Base-by-base conservation (phyloP, 2,888 invertebrate genomes). In the Periphyllus acericola region DNA sequence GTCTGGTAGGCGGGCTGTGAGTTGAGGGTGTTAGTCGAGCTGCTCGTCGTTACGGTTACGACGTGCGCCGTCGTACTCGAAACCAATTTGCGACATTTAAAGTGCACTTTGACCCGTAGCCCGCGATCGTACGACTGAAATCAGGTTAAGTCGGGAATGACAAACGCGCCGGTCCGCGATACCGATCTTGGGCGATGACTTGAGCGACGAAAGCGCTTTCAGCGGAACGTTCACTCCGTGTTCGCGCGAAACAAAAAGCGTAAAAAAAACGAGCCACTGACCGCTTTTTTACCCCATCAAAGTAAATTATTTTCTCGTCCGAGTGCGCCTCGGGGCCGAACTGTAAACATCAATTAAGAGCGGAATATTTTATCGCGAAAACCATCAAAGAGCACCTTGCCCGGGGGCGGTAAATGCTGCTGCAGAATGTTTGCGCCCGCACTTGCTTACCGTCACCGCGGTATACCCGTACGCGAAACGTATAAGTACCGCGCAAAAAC, bases 321-420 rank as follows among this genome's bases (percentile, higher is more conserved):
- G 32, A n/a, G 5, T 8, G 60, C n/a, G 36, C 36, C 25, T n/a
- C 8, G 25, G 17, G 46, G 55, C 34, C 36, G 74, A 74, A 72
- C 74, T 6, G n/a, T n/a, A 83, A 74, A 83, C 34, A 55, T 34
- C 55, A 83, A 74, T 83, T 83, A 74, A 74, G 60, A 83, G 21
- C 34, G 19, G 55, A 83, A 83, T 74, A 74, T 83, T 83, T 83
- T 83, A 74, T 83, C 83, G 19, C 6, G 55, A 21, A 74, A 34
- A 55, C 83, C 72, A 74, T 74, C 55, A 74, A n/a, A 68, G 72
- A 68, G 72, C 19, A 72, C n/a, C 74, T 25, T 1, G 29, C n/a
- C 36, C 74, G 9, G 34, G 3, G 55, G 8, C 6, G 40, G 8
- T 8, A 19, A 9, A 3, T 3, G 25, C 21, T 19, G 21, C 0